Evolutionary conservation across 2,113 vertebrate genomes (phyloP), one percentile per base, ranked within the genome.

Genomic region (Jaculus jaculus): DNA sequence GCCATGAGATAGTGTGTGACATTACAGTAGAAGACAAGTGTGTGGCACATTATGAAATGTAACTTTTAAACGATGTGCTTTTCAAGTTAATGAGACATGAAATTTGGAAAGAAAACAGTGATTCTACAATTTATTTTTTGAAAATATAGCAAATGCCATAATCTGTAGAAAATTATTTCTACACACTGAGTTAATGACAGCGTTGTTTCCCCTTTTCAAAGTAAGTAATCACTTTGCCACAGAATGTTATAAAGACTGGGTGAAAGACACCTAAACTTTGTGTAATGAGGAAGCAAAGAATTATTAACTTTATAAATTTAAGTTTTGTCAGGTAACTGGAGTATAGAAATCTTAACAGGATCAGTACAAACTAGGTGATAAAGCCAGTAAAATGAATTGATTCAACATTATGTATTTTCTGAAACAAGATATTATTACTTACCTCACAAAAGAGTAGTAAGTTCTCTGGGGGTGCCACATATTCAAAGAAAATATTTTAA

Each of bases 401-500:
- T 68, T 90, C 42, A 72, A 24, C 66, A 85, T 85, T 39, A 78
- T 58, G 5, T 73, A 26, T 71, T 65, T 4, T 82, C 6, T 42
- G 17, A 83, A 90, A 87, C 51, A 82, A 94, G 81, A 21, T 81
- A 77, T 13, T 73, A 37, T 65, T 91, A 71, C 54, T 75, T 47
- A 30, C 4, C 54, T 96, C 77, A 93, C 42, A 95, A 30, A 61
- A 68, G 60, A 63, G 7, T 87, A 47, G 39, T 74, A 13, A 87
- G 42, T 80, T 73, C 42, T 83, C 23, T 26, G n/a, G 72, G 54
- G 75, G 24, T 3, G 58, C 24, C 23, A 42, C 18, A 37, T 66
- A 32, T 60, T 78, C 58, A 84, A 69, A 71, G 23, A 91, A 17
- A 93, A 8, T 80, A 90, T 91, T 61, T 88, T 93, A 86, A 68